These are phyloP conservation scores for Agelas oroides DNA, from an alignment of 37 sponge, comb jelly and placozoan genomes.

Conservation along the genomic window DNA sequence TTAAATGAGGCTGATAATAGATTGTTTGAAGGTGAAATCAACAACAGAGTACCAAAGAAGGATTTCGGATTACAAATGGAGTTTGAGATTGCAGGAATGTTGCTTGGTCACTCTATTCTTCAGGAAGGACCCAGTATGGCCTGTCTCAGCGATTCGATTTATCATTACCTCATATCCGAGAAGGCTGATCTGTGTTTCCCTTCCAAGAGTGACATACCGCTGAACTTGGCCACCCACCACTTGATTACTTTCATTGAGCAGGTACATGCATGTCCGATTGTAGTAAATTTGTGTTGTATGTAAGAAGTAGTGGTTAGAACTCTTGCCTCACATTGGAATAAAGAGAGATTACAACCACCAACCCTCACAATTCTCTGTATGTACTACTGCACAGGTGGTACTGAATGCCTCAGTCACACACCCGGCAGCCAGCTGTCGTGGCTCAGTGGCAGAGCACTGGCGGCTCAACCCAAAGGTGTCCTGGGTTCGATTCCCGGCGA, in stretches of 20 bases:
- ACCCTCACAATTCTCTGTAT: too few species aligned
- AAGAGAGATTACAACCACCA: too few species aligned
- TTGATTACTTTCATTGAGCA: conserved; percentile 39
- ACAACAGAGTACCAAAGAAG: conserved; percentile 33
- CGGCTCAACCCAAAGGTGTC: too few species aligned
- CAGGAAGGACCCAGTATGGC: conserved; percentile 46
- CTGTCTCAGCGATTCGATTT: conserved; percentile 28
- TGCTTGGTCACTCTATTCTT: conserved; percentile 59
- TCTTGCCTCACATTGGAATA: too few species aligned
- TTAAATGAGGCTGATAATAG: conserved; percentile 13
- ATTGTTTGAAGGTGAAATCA: conserved; percentile 55
- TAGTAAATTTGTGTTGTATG: too few species aligned
- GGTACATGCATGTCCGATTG: too few species aligned
- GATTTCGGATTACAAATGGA: conserved; percentile 24
- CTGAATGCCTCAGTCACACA: too few species aligned
- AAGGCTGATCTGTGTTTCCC: conserved; percentile 28
- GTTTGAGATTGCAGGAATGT: conserved; percentile 51
- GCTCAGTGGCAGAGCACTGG: too few species aligned
- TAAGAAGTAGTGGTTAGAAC: too few species aligned
- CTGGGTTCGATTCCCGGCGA: too few species aligned
- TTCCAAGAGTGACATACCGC: conserved; percentile 34
- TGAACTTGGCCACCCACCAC: conserved; percentile 25
- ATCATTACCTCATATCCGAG: neutral
- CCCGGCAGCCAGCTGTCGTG: too few species aligned
- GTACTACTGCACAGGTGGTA: too few species aligned